Percentiles rank a stretch among this genome's conserved stretches.
Evolutionary conservation across 2,113 vertebrate genomes (phyloP).

Genomic region (Alethe diademata): DNA sequence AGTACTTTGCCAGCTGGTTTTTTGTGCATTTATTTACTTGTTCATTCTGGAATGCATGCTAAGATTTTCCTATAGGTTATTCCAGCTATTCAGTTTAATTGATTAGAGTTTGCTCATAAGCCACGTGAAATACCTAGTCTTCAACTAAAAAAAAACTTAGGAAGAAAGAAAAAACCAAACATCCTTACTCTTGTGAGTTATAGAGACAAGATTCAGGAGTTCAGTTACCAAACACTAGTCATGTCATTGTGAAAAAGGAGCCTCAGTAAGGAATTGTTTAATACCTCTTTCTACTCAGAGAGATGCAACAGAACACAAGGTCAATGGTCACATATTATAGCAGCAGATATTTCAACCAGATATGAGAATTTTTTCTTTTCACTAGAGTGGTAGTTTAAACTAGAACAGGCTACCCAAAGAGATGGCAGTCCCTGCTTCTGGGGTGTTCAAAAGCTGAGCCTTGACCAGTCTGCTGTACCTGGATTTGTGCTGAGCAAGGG

Average conservation of each 20-base stretch:
- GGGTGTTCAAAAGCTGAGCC: not conserved
- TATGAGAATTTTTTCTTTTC: not conserved
- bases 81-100: not conserved
- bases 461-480: not conserved
- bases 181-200: not conserved
- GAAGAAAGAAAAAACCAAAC: not conserved
- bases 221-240: not conserved
- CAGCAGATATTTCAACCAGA: not conserved
- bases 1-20: not conserved
- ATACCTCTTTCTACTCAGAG: not conserved
- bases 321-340: not conserved
- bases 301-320: not conserved
- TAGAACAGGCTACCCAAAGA: not conserved
- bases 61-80: not conserved
- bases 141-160: not conserved
- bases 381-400: not conserved
- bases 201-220: not conserved
- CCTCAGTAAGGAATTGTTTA: not conserved
- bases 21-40: not conserved
- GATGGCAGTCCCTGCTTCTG: not conserved
- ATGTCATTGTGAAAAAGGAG: not conserved
- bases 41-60: not conserved
- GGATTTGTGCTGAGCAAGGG: not conserved
- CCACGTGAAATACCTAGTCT: constrained; percentile 7
- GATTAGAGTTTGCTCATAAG: not conserved